Evolutionary conservation across 2,113 vertebrate genomes (phyloP).

Genomic region (Emberiza fucata): DNA sequence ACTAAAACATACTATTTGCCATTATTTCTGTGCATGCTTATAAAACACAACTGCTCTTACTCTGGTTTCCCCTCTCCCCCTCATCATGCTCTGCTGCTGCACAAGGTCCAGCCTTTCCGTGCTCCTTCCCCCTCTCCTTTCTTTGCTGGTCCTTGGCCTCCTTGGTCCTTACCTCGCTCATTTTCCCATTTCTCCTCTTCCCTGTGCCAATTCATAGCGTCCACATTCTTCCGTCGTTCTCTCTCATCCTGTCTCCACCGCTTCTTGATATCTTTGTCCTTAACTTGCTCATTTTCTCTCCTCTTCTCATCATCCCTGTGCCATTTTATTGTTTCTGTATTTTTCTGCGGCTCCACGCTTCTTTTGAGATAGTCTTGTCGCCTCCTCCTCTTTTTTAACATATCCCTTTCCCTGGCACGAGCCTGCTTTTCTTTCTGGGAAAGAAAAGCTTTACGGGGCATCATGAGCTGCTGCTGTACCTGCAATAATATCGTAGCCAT

Average conservation of each 20-base stretch:
- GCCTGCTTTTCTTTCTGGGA: constrained; percentile 72
- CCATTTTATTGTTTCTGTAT: constrained; percentile 64
- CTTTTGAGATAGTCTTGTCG: constrained; percentile 70
- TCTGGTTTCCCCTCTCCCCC: constrained; percentile 16
- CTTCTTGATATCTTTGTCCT: constrained; percentile 69
- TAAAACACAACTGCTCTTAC: neutral
- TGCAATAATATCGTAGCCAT: constrained; percentile 59
- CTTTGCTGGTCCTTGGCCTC: constrained; percentile 31
- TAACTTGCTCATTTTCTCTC: constrained; percentile 70
- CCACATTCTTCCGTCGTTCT: constrained; percentile 67
- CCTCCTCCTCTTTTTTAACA: constrained; percentile 71
- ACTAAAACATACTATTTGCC: neutral
- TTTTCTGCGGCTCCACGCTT: constrained; percentile 66
- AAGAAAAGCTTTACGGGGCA: constrained; percentile 72
- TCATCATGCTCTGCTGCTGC: neutral
- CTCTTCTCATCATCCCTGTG: constrained; percentile 69
- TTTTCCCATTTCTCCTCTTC: constrained; percentile 68
- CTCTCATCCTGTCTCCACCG: constrained; percentile 69
- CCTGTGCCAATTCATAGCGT: constrained; percentile 64
- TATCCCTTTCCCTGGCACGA: constrained; percentile 69
- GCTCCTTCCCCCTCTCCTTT: constrained; percentile 37
- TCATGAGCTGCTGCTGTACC: constrained; percentile 69
- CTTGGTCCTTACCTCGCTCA: constrained; percentile 66
- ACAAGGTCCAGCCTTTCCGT: neutral
- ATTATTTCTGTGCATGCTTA: neutral